Evolutionary conservation across 2,888 invertebrate genomes (phyloP).

Genomic region (Barypeithes pellucidus): DNA sequence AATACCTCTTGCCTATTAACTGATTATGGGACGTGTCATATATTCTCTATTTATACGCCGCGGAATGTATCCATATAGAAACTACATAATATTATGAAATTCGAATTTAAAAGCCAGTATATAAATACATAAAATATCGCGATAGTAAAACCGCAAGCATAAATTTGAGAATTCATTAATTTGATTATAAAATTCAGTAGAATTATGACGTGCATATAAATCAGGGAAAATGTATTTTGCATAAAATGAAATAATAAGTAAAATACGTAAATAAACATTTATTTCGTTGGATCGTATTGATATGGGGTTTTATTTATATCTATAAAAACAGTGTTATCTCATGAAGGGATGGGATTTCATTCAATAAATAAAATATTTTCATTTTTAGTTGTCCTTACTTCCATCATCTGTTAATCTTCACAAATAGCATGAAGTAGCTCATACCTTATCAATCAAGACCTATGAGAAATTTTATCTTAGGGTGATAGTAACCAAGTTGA

Average conservation of each 20-base stretch:
- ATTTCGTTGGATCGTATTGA: conserved; percentile 57
- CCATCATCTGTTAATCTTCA: too few species aligned
- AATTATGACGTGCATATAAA: conserved; percentile 42
- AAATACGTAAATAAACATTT: conserved; percentile 61
- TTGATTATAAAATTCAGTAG: conserved; percentile 40
- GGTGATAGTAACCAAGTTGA: too few species aligned
- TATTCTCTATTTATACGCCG: not conserved
- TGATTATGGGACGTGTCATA: conserved; percentile 18
- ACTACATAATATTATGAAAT: conserved; percentile 43
- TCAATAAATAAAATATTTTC: too few species aligned
- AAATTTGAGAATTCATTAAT: conserved; percentile 46
- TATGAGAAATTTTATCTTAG: too few species aligned
- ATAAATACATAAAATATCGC: conserved; percentile 38
- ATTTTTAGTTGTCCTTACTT: too few species aligned
- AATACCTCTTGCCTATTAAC: conserved; percentile 5
- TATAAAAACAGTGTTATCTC: too few species aligned
- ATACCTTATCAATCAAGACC: too few species aligned
- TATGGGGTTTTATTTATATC: too few species aligned
- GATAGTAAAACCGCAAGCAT: conserved; percentile 37
- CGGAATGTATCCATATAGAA: conserved; percentile 19
- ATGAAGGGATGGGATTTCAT: too few species aligned
- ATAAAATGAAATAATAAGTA: conserved; percentile 37
- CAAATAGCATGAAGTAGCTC: too few species aligned
- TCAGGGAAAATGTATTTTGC: conserved; percentile 29
- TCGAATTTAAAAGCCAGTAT: conserved; percentile 36